These are phyloP conservation scores for Myrmecophaga tridactyla DNA, from an alignment of 2,113 vertebrate species.

Conservation along the genomic window DNA sequence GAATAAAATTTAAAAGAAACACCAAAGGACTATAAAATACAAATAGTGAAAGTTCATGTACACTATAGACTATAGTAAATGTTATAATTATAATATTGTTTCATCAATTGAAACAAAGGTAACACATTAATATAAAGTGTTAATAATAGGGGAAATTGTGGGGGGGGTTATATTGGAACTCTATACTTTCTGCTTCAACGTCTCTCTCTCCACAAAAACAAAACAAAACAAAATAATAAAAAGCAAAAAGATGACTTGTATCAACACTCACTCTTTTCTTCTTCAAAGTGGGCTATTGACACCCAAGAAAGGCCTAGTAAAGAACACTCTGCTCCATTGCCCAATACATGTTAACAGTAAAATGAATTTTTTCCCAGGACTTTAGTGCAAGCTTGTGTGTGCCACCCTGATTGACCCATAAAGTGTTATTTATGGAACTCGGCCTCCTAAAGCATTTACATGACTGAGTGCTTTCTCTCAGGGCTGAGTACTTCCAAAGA, in stretches of 20 bases:
- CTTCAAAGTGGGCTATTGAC: background rate
- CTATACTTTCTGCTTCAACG: too few species aligned
- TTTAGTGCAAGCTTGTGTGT: background rate
- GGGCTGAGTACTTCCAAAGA: background rate
- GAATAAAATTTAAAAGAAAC: too few species aligned
- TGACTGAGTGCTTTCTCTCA: background rate
- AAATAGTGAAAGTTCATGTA: too few species aligned
- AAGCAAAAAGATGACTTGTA: background rate
- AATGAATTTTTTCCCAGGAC: background rate
- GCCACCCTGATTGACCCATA: background rate
- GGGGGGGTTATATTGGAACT: too few species aligned
- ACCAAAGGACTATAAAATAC: too few species aligned
- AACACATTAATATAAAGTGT: too few species aligned
- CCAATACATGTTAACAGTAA: background rate
- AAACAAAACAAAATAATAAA: too few species aligned
- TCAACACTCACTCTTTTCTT: background rate
- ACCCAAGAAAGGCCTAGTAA: background rate
- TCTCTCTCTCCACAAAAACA: too few species aligned
- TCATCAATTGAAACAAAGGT: too few species aligned
- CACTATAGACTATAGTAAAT: too few species aligned
- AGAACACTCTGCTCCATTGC: background rate
- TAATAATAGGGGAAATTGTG: too few species aligned
- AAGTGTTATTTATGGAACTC: background rate
- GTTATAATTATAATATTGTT: too few species aligned
- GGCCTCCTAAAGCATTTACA: background rate